Percentiles rank a stretch among this genome's conserved stretches.
Evolutionary conservation across 2,113 vertebrate genomes (phyloP).

Genomic region (Colaptes auratus): DNA sequence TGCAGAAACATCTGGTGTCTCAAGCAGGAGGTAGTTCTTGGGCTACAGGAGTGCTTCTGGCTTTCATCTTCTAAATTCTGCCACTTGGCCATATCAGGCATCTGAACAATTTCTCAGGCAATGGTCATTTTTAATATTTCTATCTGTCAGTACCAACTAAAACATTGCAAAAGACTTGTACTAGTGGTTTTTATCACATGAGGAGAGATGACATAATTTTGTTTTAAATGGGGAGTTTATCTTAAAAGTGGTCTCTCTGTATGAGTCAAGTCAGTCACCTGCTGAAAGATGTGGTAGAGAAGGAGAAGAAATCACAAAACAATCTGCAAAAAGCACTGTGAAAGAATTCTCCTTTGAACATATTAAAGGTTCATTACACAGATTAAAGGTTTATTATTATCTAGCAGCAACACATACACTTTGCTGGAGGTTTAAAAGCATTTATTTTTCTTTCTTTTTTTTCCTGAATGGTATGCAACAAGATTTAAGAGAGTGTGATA

Average conservation of each 20-base stretch:
- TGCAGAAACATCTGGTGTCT: neutral
- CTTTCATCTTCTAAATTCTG: neutral
- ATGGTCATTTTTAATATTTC: neutral
- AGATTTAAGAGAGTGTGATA: neutral
- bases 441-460: conserved; percentile 15
- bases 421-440: neutral
- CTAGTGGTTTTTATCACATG: neutral
- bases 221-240: neutral
- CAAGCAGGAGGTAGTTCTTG: neutral
- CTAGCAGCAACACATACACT: neutral
- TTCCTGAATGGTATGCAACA: neutral
- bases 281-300: neutral
- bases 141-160: neutral
- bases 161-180: neutral
- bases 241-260: neutral
- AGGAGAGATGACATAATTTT: neutral
- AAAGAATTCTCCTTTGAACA: neutral
- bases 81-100: neutral
- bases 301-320: neutral
- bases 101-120: neutral
- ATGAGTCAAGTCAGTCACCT: neutral
- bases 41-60: neutral
- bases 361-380: neutral
- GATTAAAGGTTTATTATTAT: neutral
- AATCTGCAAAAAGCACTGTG: neutral